A percentile compares a stretch with the other conserved stretches of the same genome.
These are phyloP conservation scores for Nyctibius grandis DNA, from an alignment of 2,797 vertebrate genomes.

Conservation along the genomic window DNA sequence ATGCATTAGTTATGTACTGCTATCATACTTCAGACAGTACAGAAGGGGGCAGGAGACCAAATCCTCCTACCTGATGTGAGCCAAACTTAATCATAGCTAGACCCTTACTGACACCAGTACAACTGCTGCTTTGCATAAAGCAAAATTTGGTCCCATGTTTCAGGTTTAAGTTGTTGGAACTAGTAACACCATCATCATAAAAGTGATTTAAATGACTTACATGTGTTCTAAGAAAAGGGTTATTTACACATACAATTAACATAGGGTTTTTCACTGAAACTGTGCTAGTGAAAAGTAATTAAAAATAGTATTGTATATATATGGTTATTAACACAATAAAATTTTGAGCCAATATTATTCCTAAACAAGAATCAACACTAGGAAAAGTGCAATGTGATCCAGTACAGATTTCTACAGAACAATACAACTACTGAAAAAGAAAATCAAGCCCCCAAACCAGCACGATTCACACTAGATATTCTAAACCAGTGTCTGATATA, in stretches of 20 bases:
- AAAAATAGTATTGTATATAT: background rate
- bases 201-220: background rate
- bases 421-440: background rate
- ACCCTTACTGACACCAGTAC: background rate
- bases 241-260: background rate
- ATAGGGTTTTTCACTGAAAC: background rate
- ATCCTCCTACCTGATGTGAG: background rate
- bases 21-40: constrained; percentile 28
- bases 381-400: background rate
- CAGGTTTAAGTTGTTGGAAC: background rate
- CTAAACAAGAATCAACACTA: background rate
- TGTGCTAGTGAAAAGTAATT: background rate
- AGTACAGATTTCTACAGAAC: background rate
- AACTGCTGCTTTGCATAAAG: constrained; percentile 4
- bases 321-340: background rate
- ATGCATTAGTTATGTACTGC: background rate
- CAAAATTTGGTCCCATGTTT: background rate
- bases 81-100: constrained; percentile 28
- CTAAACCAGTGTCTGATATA: background rate
- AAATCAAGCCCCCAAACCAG: background rate
- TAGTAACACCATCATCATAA: background rate
- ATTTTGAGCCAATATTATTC: background rate
- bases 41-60: constrained; percentile 27
- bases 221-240: background rate
- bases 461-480: background rate